Conservation (phyloP, 92 coral and sea anemone species). For the Parazoanthus atlanticus region DNA sequence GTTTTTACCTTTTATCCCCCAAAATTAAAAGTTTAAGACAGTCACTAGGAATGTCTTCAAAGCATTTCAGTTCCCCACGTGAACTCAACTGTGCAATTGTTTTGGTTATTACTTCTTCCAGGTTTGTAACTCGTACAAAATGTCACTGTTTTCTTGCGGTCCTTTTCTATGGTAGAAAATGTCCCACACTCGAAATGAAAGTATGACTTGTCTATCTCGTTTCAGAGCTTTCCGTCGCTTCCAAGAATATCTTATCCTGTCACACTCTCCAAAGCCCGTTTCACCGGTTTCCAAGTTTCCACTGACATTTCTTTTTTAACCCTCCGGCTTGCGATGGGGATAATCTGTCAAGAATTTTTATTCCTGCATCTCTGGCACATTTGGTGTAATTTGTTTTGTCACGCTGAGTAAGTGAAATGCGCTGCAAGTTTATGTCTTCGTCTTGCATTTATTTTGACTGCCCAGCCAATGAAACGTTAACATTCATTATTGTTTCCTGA, state of each 20-base stretch:
- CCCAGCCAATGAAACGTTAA: background rate
- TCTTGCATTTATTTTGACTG: background rate
- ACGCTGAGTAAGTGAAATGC: background rate
- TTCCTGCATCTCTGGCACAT: background rate
- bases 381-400: background rate
- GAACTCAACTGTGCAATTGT: background rate
- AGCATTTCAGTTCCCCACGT: background rate
- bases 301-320: slow-evolving; percentile 23
- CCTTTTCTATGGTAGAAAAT: background rate
- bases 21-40: background rate
- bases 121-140: background rate
- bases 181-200: background rate
- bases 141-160: background rate
- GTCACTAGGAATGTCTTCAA: background rate
- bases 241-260: slow-evolving; percentile 10
- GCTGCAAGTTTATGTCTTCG: slow-evolving; percentile 9
- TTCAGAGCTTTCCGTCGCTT: background rate
- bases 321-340: too few species aligned
- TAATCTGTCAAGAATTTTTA: too few species aligned
- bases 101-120: background rate
- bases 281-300: slow-evolving; percentile 14
- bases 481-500: background rate
- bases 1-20: background rate
- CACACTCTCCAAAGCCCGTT: background rate
- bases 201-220: background rate